Evolutionary conservation across 2,113 vertebrate species (phyloP), one percentile per base, ranked within the genome.

Genomic region (Paradoxurus hermaphroditus): DNA sequence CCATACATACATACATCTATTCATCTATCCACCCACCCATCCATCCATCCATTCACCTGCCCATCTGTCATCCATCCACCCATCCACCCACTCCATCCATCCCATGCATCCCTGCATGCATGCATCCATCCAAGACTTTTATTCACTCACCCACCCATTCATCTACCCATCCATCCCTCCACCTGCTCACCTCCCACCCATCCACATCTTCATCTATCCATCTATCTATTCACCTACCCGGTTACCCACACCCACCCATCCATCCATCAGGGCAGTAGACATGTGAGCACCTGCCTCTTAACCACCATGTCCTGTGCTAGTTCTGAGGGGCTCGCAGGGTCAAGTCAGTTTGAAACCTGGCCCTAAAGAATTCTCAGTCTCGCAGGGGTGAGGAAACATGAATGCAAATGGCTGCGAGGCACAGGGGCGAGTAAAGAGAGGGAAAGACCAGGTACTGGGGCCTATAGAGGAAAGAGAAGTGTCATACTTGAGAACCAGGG

Each of bases 341-440:
- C n/a, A 49, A 62, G 16, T 39, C n/a, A 84, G n/a, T 44, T 21
- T 1, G 41, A 21, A 7, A 25, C 4, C n/a, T 44, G 51, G 49
- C 34, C 31, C 53, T 73, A 1, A 41, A 1, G 19, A 41, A 21
- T 79, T 44, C 46, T 39, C 31, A 16, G 16, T 29, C 84, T 19
- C 29, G 16, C 2, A 31, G 36, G 21, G 63, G 29, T 68, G 34
- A 77, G 59, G 51, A 56, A 7, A 14, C 7, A 13, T 44, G 82
- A 34, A 59, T 27, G 25, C 67, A 8, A 25, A 14, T 14, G 5
- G 1, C 7, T 7, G 9, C 2, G 4, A 3, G 4, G 13, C 21
- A 0, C 3, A 12, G 53, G n/a, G 73, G 53, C 0, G 5, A 7
- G 49, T 4, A 18, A 21, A 39, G 94, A 13, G 84, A 41, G 23